Evolutionary conservation across 1,140 invertebrate species (phyloP).

Genomic region (Xylocopa sonorina): DNA sequence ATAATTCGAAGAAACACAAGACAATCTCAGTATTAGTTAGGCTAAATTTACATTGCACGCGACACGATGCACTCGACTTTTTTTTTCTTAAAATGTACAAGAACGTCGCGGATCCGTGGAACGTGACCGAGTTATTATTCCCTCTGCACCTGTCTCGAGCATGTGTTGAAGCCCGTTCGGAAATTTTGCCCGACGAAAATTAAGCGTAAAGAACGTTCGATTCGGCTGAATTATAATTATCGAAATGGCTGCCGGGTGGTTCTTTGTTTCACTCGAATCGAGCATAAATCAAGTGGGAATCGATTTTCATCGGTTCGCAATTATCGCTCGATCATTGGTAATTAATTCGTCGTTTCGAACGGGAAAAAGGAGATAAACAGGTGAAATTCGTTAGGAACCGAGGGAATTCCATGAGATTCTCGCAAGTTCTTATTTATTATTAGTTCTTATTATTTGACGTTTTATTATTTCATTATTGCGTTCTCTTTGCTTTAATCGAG

Average conservation of each 20-base stretch:
- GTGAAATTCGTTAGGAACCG: no score
- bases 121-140: conserved; percentile 16
- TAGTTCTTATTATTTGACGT: no score
- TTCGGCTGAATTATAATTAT: not conserved
- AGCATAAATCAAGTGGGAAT: conserved; percentile 1
- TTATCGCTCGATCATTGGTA: not conserved
- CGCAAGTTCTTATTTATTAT: no score
- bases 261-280: not conserved
- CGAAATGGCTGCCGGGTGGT: not conserved
- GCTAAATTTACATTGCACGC: conserved; percentile 35
- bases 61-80: not conserved
- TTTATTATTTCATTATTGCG: no score
- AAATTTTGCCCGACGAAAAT: not conserved
- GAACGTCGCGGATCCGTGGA: not conserved
- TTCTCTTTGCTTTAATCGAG: no score
- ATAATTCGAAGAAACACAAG: conserved; percentile 23
- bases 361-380: not conserved
- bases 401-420: not conserved
- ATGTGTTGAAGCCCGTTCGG: not conserved
- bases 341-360: not conserved
- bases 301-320: not conserved
- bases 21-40: conserved; percentile 31
- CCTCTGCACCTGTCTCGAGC: no score
- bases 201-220: not conserved
- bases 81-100: not conserved